These are phyloP conservation scores for Neogale vison DNA, from an alignment of 2,113 vertebrate genomes.

Conservation along the genomic window DNA sequence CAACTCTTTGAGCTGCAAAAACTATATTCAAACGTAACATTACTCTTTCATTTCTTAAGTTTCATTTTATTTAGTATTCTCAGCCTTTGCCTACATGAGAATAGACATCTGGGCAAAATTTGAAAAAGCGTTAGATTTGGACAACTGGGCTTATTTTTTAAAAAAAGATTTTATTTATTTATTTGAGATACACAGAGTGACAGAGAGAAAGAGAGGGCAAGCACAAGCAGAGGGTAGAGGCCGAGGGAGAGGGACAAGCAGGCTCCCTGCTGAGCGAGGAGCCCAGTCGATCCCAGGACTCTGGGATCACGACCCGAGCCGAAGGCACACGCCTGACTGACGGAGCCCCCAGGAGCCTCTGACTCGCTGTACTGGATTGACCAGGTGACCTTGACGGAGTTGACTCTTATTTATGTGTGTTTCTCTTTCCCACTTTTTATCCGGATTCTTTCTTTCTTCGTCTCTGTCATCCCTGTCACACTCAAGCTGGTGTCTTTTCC, in stretches of 20 bases:
- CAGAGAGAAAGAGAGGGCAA: no score
- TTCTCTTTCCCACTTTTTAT: not conserved
- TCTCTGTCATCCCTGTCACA: not conserved
- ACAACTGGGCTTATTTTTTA: not conserved
- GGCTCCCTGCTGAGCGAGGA: no score
- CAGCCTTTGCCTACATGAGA: not conserved
- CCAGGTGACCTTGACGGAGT: not conserved
- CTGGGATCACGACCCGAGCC: no score
- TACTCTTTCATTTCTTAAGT: not conserved
- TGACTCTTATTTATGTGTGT: not conserved
- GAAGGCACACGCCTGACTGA: no score
- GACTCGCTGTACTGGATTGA: not conserved
- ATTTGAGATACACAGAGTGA: no score
- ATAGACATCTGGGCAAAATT: constrained; percentile 7
- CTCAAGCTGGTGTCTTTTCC: not conserved
- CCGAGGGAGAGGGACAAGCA: no score
- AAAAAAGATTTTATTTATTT: no score
- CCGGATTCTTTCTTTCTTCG: not conserved
- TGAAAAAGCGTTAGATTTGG: not conserved
- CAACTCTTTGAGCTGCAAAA: not conserved
- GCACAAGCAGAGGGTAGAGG: no score
- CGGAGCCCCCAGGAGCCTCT: not conserved
- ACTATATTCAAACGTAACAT: not conserved
- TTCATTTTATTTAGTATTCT: constrained; percentile 13
- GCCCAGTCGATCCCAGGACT: no score